Base-by-base conservation (phyloP, 2,113 vertebrate genomes). In the Martes martes region DNA sequence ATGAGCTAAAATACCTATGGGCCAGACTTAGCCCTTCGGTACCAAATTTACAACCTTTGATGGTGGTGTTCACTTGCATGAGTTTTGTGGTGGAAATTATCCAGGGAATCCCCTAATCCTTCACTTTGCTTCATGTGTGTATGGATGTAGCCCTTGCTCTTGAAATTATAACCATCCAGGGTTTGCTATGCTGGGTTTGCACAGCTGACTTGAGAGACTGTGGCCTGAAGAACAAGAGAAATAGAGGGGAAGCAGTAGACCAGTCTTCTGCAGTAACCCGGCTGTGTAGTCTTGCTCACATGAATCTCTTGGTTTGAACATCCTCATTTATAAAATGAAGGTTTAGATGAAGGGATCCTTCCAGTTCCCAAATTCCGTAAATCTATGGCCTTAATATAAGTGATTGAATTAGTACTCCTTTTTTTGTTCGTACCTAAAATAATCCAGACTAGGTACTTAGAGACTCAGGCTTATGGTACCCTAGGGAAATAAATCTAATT, bases 371-470 rank as follows among this genome's bases (percentile, higher is more conserved):
- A 96, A 88, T 94, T 92, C 69, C 11, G 4, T 78, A 45, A 55
- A 26, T 93, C 33, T 88, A 11, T 93, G 71, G 26, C 39, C 97
- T 88, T 69, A 89, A 52, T 95, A 91, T 79, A 76, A 39, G 57
- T 85, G 14, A 47, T 31, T 15, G 39, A 67, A 89, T 92, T 33
- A 9, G 65, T 69, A n/a, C 16, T 69, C 7, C 55, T 91, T 59
- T 26, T 92, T 88, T 73, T 95, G 76, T 80, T 90, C 91, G 28
- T 73, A 93, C 88, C 55, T 91, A 76, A 91, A 76, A 50, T 81
- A 63, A 63, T 73, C 5, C 47, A 81, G 91, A 47, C 18, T 50
- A 86, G n/a, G 33, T 47, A 15, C 55, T 71, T 81, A 85, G 50
- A 87, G 71, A 69, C 52, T 42, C 26, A 83, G 69, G 81, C 5